Percentiles rank a stretch among this genome's conserved stretches.
Evolutionary conservation across 2,113 vertebrate species (phyloP).

Genomic region (Herpailurus yagouaroundi): DNA sequence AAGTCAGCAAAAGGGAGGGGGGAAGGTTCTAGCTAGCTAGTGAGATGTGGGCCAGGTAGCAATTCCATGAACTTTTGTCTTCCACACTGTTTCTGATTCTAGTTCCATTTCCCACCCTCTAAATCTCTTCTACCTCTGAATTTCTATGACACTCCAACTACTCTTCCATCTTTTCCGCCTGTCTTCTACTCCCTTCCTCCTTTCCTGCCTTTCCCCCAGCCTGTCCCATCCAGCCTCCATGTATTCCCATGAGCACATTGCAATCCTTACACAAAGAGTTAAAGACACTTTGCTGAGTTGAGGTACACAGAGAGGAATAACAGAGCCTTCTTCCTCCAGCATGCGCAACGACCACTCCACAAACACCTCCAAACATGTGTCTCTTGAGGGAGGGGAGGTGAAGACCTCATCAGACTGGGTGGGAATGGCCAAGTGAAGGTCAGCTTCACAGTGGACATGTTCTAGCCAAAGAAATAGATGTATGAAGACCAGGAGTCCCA

Average conservation of each 20-base stretch:
- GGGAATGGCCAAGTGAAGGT: not conserved
- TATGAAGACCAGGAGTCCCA: not conserved
- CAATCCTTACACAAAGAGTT: not conserved
- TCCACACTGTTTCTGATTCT: not conserved
- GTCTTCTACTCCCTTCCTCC: not conserved
- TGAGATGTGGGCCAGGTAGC: not conserved
- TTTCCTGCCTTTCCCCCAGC: not conserved
- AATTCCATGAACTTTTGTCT: not conserved
- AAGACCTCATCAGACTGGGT: not conserved
- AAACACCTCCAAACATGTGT: not conserved
- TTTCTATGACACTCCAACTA: not conserved
- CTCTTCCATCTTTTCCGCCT: not conserved
- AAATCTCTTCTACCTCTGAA: not conserved
- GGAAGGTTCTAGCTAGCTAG: not conserved
- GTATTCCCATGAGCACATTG: fast-evolving
- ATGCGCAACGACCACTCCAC: fast-evolving
- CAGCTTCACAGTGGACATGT: not conserved
- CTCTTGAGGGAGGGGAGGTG: not conserved
- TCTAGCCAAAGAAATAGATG: not conserved
- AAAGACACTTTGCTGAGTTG: not conserved
- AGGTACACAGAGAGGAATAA: not conserved
- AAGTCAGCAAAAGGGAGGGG: not conserved
- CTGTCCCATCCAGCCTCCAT: not conserved
- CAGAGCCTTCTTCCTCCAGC: not conserved
- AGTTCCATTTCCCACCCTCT: not conserved